A percentile compares a stretch with the other conserved stretches of the same genome.
Conservation (phyloP, 2,113 vertebrate species). For the Myotis yumanensis region DNA sequence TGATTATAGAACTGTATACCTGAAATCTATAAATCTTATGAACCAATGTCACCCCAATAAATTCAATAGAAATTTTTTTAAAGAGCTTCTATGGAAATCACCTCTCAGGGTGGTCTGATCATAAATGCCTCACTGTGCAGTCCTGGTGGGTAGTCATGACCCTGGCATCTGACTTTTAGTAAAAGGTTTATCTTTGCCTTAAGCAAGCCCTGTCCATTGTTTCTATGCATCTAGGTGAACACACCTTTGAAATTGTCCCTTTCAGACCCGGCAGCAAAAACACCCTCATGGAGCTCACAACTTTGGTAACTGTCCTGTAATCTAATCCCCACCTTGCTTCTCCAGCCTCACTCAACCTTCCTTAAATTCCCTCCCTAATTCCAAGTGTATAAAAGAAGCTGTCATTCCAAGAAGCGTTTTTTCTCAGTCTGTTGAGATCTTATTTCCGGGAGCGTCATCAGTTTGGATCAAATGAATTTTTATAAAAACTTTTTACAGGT, state of each 20-base stretch:
- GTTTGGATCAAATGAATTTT: not conserved
- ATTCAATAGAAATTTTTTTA: not conserved
- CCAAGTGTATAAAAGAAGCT: not conserved
- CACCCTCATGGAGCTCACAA: not conserved
- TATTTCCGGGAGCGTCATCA: not conserved
- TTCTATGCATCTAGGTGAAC: too few species aligned
- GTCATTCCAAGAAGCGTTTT: too few species aligned
- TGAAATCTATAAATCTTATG: not conserved
- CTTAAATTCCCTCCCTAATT: not conserved
- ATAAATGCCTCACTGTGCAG: too few species aligned
- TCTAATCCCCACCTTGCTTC: not conserved
- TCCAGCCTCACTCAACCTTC: fast-evolving
- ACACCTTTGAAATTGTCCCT: not conserved
- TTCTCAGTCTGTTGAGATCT: not conserved
- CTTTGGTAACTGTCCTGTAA: fast-evolving
- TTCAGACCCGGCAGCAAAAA: not conserved
- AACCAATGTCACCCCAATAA: not conserved
- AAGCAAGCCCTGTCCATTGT: not conserved
- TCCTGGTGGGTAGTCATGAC: not conserved
- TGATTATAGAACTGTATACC: not conserved
- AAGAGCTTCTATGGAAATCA: not conserved
- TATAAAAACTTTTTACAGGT: too few species aligned
- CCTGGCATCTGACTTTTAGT: not conserved
- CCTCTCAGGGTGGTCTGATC: not conserved
- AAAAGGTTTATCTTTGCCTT: not conserved